Evolutionary conservation across 2,797 vertebrate genomes (phyloP).

Genomic region (Podargus strigoides): DNA sequence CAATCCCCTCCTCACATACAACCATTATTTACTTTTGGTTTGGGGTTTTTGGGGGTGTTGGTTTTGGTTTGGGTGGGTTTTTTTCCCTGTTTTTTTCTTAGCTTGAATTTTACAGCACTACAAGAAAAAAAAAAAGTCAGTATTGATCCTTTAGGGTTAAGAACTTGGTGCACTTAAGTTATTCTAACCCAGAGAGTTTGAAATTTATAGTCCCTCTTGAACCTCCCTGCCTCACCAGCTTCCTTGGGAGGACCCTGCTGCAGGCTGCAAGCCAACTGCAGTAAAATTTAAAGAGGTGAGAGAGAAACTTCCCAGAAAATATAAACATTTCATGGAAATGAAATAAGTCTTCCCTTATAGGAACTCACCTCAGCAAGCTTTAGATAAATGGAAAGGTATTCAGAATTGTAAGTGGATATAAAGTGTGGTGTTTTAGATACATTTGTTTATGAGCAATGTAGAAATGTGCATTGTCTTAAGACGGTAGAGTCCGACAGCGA

Average conservation of each 20-base stretch:
- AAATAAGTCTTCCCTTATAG: conserved; percentile 79
- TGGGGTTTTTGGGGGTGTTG: accelerated
- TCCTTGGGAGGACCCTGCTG: conserved; percentile 86
- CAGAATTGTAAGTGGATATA: conserved; percentile 55
- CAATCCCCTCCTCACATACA: background rate
- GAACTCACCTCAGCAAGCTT: conserved; percentile 60
- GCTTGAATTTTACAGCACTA: conserved; percentile 24
- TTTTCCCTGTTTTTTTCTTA: background rate
- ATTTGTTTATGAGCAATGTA: conserved; percentile 49
- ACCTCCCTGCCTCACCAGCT: conserved; percentile 80
- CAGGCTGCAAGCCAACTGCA: conserved; percentile 87
- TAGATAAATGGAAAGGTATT: conserved; percentile 66
- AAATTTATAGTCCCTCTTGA: conserved; percentile 86
- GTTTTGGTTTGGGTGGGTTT: background rate
- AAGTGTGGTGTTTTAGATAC: conserved; percentile 35
- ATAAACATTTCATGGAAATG: conserved; percentile 87
- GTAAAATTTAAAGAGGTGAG: conserved; percentile 99
- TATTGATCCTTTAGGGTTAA: conserved; percentile 72
- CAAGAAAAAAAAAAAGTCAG: background rate
- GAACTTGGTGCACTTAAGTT: conserved; percentile 65
- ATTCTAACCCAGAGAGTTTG: conserved; percentile 77
- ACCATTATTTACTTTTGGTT: background rate
- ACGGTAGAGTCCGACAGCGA: background rate
- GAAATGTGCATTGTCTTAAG: conserved; percentile 16
- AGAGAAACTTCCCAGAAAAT: conserved; percentile 94